These are phyloP conservation scores for Argyresthia goedartella DNA, from an alignment of 2,888 invertebrate species.

Conservation along the genomic window DNA sequence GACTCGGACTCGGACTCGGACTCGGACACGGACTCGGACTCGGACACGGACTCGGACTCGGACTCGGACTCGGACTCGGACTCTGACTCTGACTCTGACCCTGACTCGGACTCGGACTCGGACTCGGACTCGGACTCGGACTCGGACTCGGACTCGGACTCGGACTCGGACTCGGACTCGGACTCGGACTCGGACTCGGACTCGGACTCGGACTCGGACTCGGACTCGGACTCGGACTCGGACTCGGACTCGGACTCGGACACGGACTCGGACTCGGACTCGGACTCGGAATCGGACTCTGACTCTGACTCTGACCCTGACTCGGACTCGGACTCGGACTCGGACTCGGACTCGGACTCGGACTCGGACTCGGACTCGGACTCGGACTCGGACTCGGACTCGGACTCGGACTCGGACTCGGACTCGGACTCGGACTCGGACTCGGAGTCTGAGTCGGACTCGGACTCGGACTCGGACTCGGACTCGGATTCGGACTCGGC, in stretches of 20 bases:
- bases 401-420: background rate
- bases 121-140: background rate
- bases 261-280: background rate
- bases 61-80: no score
- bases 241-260: background rate
- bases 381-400: background rate
- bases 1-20: no score
- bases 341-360: background rate
- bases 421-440: background rate
- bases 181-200: background rate
- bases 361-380: background rate
- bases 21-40: no score
- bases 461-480: background rate
- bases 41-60: no score
- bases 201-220: background rate
- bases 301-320: no score
- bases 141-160: background rate
- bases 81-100: no score
- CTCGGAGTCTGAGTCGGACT: no score
- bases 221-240: background rate
- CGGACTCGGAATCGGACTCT: background rate
- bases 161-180: background rate
- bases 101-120: no score
- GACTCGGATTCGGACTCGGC: background rate
- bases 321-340: background rate